Percentiles rank a stretch among this genome's conserved stretches.
Evolutionary conservation across 2,888 invertebrate genomes (phyloP).

Genomic region (Lypha dubia): DNA sequence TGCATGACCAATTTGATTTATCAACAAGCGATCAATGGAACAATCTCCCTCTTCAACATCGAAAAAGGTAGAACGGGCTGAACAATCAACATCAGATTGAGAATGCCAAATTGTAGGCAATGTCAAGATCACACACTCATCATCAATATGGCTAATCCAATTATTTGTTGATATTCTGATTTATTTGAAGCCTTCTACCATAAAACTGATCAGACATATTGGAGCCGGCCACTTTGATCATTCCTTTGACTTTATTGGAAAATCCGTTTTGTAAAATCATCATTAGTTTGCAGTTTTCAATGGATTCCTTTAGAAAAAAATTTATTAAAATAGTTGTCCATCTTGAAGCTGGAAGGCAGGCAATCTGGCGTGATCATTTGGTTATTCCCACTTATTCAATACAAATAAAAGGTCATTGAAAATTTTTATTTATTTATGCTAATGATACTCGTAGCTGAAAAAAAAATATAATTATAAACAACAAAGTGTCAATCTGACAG

Average conservation of each 20-base stretch:
- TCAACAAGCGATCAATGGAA: slow-evolving; percentile 38
- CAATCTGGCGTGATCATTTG: slow-evolving; percentile 32
- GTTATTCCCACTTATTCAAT: slow-evolving; percentile 50
- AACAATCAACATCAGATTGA: not conserved
- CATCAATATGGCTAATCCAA: slow-evolving; percentile 73
- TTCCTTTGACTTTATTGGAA: slow-evolving; percentile 6
- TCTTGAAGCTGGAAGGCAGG: too few species aligned
- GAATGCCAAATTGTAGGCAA: not conserved
- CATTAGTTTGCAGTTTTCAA: slow-evolving; percentile 51
- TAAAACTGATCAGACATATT: slow-evolving; percentile 65
- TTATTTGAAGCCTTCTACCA: slow-evolving; percentile 31
- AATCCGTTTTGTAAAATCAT: slow-evolving; percentile 60
- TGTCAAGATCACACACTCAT: slow-evolving; percentile 36
- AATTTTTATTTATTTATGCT: slow-evolving; percentile 52
- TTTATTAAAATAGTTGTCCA: slow-evolving; percentile 38
- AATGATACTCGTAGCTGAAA: slow-evolving; percentile 54
- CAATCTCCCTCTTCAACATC: slow-evolving; percentile 8
- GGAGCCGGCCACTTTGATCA: slow-evolving; percentile 68
- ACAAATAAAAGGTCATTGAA: slow-evolving; percentile 9
- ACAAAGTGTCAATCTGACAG: slow-evolving; percentile 5
- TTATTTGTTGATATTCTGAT: slow-evolving; percentile 53
- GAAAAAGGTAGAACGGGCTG: slow-evolving; percentile 26
- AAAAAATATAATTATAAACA: not conserved
- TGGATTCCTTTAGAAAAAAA: not conserved
- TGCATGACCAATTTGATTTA: slow-evolving; percentile 67